Base-by-base conservation (phyloP, 2,797 vertebrate species). In the Clarias laeviceps region DNA sequence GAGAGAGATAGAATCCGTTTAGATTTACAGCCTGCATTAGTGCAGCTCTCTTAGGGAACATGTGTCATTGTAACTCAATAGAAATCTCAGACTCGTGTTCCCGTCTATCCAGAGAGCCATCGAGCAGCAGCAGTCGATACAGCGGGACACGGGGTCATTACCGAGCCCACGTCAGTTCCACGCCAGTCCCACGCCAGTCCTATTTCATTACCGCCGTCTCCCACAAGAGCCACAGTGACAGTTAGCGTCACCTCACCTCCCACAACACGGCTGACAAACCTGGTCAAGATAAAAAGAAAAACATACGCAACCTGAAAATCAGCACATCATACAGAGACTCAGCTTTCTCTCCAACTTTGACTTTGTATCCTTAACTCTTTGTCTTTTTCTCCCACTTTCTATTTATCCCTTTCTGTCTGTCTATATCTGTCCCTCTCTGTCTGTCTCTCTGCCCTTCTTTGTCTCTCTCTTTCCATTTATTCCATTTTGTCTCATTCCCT, bases 1-100 rank as follows among this genome's bases (percentile, higher is more conserved):
- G 73, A 56, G 50, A 76, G 50, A 76, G 73, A 32, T 17, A 22
- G 74, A 77, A 72, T 66, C 65, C 50, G 83, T 84, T 74, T 59
- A 80, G 82, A 83, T 85, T 80, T 80, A 72, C 83, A 61, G 65
- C 76, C 7, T 80, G 66, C 84, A 85, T 85, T 85, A 85, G 84
- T 61, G 77, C 77, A 62, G 56, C 37, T 79, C 84, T 85, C 84
- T 73, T 15, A 80, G 84, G 84, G 68, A 85, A 80, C 77, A 80
- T 85, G 77, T 85, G 84, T 85, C 84, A 85, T 64, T 85, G 84
- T 85, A 85, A 85, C 84, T 85, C 84, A 85, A 85, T 85, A 85
- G 77, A 72, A 84, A 80, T 34, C 54, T 78, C 77, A 37, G 73
- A 73, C 77, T 85, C 45, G 20, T 69, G 61, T 80, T 73, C 77